A percentile compares a stretch with the other conserved stretches of the same genome.
These are phyloP conservation scores for Xiphophorus couchianus DNA, from an alignment of 2,113 vertebrate species.

Conservation along the genomic window DNA sequence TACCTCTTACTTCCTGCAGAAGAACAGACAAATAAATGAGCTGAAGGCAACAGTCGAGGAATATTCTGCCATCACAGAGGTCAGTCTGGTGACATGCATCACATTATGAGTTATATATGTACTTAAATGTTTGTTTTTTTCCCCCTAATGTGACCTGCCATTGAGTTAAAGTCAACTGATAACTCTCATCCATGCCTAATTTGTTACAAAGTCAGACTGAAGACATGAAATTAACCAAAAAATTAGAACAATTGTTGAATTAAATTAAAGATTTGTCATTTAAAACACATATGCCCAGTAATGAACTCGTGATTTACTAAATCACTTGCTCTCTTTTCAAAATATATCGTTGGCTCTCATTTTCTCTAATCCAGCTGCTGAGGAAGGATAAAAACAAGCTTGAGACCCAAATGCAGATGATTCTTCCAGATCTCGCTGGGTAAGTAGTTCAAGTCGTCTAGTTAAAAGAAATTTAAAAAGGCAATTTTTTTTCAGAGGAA, in stretches of 20 bases:
- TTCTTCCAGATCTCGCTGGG: conserved; percentile 86
- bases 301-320: neutral
- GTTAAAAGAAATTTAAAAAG: too few species aligned
- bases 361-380: conserved; percentile 69
- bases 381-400: conserved; percentile 86
- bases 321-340: conserved; percentile 29
- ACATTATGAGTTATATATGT: neutral
- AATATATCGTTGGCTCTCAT: conserved; percentile 13
- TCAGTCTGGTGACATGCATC: conserved; percentile 50
- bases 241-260: neutral
- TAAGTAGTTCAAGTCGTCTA: conserved; percentile 64
- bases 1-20: conserved; percentile 74
- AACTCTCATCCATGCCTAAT: neutral
- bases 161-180: neutral
- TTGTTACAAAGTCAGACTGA: neutral
- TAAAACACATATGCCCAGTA: neutral
- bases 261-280: neutral
- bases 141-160: neutral
- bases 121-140: neutral
- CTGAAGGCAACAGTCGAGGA: conserved; percentile 83
- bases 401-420: conserved; percentile 82
- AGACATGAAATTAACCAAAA: neutral
- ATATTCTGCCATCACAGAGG: conserved; percentile 86
- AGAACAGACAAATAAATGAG: conserved; percentile 82
- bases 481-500: neutral